phyloP scores from a whole-genome alignment of 2,113 vertebrate species.

The Leiothrix lutea region DNA sequence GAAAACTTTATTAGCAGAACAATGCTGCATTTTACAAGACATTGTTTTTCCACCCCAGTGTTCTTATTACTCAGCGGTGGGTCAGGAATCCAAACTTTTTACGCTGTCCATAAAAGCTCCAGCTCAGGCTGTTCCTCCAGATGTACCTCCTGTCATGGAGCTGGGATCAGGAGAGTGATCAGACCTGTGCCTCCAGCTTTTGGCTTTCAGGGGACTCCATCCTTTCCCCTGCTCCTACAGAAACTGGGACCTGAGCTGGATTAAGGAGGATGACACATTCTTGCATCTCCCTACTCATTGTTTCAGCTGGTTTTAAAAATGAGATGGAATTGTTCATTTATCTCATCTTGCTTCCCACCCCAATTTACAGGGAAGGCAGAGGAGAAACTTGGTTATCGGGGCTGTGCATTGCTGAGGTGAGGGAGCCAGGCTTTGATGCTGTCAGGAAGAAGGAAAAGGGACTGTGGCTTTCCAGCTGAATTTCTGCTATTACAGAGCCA shows the following conservation, averaged over 20 bases:
- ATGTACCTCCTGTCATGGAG: background rate
- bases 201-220: background rate
- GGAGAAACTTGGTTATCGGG: background rate
- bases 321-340: accelerated
- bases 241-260: too few relatives aligned
- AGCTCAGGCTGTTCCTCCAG: background rate
- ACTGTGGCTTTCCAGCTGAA: background rate
- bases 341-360: background rate
- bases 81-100: constrained; percentile 19
- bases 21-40: constrained; percentile 63
- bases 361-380: background rate
- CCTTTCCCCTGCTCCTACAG: accelerated
- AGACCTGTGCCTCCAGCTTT: background rate
- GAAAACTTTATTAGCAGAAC: constrained; percentile 66
- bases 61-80: constrained; percentile 33
- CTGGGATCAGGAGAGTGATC: background rate
- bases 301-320: background rate
- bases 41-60: constrained; percentile 46
- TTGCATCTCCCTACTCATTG: background rate
- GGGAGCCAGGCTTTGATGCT: background rate
- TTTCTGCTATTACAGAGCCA: background rate
- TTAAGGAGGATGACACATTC: accelerated
- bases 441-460: background rate
- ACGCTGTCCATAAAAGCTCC: background rate
- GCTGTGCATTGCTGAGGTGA: background rate